Percentiles rank a stretch among this genome's conserved stretches.
Conservation (phyloP, 2,888 invertebrate genomes). For the Melanophora roralis region DNA sequence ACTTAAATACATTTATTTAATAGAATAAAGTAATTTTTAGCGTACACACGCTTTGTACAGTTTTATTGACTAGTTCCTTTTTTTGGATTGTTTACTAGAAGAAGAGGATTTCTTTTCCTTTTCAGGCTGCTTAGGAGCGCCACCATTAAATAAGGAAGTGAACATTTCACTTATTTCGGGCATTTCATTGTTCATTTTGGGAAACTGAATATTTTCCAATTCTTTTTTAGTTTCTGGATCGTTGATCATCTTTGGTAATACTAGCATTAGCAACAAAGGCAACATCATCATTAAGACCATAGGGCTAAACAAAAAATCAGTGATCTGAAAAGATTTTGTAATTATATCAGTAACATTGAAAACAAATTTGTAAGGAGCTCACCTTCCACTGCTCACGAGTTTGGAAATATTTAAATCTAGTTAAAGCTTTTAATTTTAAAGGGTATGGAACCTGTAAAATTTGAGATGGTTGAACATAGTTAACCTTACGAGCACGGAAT, state of each 20-base stretch:
- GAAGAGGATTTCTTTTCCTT: conserved; percentile 74
- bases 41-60: background rate
- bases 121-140: conserved; percentile 77
- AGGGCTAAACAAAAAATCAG: conserved; percentile 97
- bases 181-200: conserved; percentile 87
- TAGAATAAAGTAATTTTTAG: conserved; percentile 5
- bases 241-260: conserved; percentile 97
- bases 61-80: conserved; percentile 71
- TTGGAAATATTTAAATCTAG: conserved; percentile 92
- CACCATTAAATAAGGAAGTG: conserved; percentile 89
- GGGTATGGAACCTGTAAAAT: conserved; percentile 96
- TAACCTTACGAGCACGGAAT: conserved; percentile 95
- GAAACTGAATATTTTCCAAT: conserved; percentile 89
- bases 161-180: conserved; percentile 98
- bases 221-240: conserved; percentile 98
- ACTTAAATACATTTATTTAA: conserved; percentile 33
- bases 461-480: conserved; percentile 93
- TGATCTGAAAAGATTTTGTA: conserved; percentile 78
- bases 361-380: too few species aligned
- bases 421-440: conserved; percentile 89
- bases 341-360: too few species aligned
- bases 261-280: conserved; percentile 92
- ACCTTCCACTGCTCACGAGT: conserved; percentile 94
- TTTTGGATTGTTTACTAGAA: conserved; percentile 73
- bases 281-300: conserved; percentile 99